Conservation (phyloP, 2,888 invertebrate genomes). For the Oasisia sp. region DNA sequence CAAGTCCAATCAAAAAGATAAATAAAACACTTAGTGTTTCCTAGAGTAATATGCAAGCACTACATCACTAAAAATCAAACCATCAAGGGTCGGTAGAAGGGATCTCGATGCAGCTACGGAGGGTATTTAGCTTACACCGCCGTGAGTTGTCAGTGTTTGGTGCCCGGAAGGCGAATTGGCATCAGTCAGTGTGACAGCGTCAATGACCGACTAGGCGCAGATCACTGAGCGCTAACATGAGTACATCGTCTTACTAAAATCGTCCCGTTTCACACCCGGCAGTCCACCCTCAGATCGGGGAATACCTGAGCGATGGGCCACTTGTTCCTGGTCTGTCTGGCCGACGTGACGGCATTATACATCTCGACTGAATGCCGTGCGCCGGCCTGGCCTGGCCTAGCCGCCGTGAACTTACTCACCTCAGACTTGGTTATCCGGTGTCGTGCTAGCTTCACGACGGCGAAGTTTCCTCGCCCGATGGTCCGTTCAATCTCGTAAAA, state of each 20-base stretch:
- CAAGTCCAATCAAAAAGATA: too few species aligned
- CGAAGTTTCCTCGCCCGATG: constrained; percentile 99
- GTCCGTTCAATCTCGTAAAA: constrained; percentile 98
- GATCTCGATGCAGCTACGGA: too few species aligned
- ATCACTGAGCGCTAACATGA: neutral
- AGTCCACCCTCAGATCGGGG: neutral
- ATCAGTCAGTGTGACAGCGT: neutral
- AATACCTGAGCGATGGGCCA: neutral
- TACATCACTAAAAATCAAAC: too few species aligned
- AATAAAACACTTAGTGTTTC: too few species aligned
- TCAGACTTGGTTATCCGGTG: constrained; percentile 98
- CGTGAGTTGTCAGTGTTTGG: too few species aligned
- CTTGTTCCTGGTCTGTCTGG: neutral
- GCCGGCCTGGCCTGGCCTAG: neutral
- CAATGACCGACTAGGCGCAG: neutral
- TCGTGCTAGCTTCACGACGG: constrained; percentile 97
- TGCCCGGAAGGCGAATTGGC: too few species aligned
- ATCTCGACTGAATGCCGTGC: neutral
- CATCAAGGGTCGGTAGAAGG: too few species aligned
- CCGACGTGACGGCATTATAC: constrained; percentile 1
- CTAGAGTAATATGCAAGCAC: too few species aligned
- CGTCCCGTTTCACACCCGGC: neutral
- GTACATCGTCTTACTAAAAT: neutral
- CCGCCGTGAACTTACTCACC: constrained; percentile 73
- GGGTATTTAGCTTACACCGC: too few species aligned